phyloP scores from a whole-genome alignment of 1,140 invertebrate species.

The Drosophila subpulchrella region DNA sequence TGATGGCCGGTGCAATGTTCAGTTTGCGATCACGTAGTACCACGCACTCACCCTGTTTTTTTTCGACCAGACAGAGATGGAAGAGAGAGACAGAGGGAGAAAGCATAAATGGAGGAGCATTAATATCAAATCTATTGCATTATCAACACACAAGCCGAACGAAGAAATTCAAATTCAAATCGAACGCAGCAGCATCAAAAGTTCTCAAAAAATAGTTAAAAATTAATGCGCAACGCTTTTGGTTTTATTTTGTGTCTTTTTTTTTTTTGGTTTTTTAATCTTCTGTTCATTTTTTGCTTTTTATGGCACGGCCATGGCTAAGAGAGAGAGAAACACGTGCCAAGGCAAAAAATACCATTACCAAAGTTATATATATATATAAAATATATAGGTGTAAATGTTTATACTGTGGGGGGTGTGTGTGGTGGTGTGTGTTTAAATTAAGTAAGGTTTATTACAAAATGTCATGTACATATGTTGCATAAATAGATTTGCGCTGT shows the following conservation, averaged over 20 bases:
- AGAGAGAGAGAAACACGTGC: conserved; percentile 77
- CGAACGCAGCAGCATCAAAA: conserved; percentile 82
- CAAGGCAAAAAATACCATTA: conserved; percentile 77
- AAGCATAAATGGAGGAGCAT: conserved; percentile 48
- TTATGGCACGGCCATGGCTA: conserved; percentile 67
- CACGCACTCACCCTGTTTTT: conserved; percentile 88
- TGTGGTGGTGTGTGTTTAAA: conserved; percentile 9
- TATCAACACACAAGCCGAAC: conserved; percentile 79
- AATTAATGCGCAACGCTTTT: conserved; percentile 71
- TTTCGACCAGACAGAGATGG: conserved; percentile 1
- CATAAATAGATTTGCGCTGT: conserved; percentile 36
- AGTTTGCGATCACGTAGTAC: conserved; percentile 93
- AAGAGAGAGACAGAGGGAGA: conserved; percentile 42
- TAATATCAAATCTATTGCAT: conserved; percentile 56
- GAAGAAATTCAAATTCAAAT: conserved; percentile 81
- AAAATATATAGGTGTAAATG: conserved; percentile 31
- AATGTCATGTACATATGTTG: conserved; percentile 69
- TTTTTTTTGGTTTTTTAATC: conserved; percentile 18
- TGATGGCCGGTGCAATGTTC: conserved; percentile 95
- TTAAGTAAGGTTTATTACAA: conserved; percentile 47
- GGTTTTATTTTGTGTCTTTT: conserved; percentile 44
- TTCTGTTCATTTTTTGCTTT: conserved; percentile 43
- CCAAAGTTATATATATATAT: conserved; percentile 54
- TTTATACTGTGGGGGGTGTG: conserved; percentile 36
- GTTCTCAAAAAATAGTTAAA: conserved; percentile 51